These are phyloP conservation scores for Drosophila antonietae DNA, from an alignment of 2,888 invertebrate genomes.

Conservation along the genomic window DNA sequence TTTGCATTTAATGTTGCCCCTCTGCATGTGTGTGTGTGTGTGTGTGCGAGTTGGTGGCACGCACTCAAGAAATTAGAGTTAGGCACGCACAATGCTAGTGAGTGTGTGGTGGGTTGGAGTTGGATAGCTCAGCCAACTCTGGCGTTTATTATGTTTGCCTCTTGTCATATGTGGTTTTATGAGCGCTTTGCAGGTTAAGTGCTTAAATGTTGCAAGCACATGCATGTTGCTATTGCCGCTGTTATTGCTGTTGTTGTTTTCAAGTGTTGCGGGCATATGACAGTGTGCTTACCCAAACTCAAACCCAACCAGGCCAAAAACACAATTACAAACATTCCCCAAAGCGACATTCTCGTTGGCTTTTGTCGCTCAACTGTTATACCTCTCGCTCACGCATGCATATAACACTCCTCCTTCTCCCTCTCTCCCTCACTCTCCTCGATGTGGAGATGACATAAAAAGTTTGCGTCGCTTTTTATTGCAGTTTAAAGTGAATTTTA, in stretches of 20 bases:
- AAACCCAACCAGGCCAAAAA: conserved; percentile 18
- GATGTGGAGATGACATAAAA: conserved; percentile 30
- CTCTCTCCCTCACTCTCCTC: background rate
- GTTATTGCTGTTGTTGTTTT: conserved; percentile 18
- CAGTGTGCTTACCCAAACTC: conserved; percentile 19
- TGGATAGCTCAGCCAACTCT: conserved; percentile 61
- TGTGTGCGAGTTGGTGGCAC: conserved; percentile 32
- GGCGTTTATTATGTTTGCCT: conserved; percentile 54
- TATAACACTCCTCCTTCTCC: conserved; percentile 5
- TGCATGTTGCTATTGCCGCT: conserved; percentile 16
- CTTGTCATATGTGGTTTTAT: conserved; percentile 58
- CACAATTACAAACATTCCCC: conserved; percentile 69
- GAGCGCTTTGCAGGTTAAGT: conserved; percentile 38
- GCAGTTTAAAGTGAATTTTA: conserved; percentile 68
- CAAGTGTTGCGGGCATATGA: conserved; percentile 49
- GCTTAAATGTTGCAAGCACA: conserved; percentile 54
- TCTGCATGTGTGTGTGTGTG: conserved; percentile 15
- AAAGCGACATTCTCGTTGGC: conserved; percentile 49
- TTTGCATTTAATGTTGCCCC: conserved; percentile 49
- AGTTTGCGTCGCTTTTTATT: conserved; percentile 68
- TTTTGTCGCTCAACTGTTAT: conserved; percentile 51
- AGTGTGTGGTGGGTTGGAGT: background rate
- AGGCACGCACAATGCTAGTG: conserved; percentile 56
- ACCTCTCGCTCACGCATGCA: conserved; percentile 7
- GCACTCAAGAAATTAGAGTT: conserved; percentile 66